A percentile compares a stretch with the other conserved stretches of the same genome.
These are phyloP conservation scores for Drosophila picticornis DNA, from an alignment of 2,888 invertebrate genomes.

Conservation along the genomic window DNA sequence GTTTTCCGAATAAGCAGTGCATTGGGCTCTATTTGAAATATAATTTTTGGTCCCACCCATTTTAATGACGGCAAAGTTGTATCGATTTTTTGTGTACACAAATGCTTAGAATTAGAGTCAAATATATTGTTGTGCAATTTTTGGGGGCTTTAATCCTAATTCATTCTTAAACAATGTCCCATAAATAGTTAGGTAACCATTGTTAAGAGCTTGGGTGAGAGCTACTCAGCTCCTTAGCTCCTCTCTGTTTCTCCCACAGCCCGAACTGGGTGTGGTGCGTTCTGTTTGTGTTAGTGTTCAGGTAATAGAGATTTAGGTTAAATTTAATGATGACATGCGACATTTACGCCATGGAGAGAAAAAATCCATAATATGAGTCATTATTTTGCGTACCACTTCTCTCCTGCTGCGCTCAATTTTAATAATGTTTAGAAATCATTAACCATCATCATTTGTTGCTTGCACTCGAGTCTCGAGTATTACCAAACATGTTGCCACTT, in stretches of 20 bases:
- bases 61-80: constrained; percentile 38
- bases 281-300: constrained; percentile 43
- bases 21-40: neutral
- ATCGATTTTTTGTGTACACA: constrained; percentile 70
- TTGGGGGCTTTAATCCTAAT: constrained; percentile 31
- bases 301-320: constrained; percentile 79
- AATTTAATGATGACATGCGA: constrained; percentile 80
- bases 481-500: constrained; percentile 55
- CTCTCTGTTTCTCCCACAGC: constrained; percentile 8
- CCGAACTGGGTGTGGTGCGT: constrained; percentile 71
- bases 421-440: constrained; percentile 8
- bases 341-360: constrained; percentile 55
- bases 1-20: neutral
- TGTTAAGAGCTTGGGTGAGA: constrained; percentile 13
- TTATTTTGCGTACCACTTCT: constrained; percentile 18
- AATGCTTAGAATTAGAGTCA: constrained; percentile 16
- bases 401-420: neutral
- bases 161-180: constrained; percentile 32
- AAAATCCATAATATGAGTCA: constrained; percentile 78
- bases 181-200: constrained; percentile 44
- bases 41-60: constrained; percentile 50
- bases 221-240: neutral
- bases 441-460: constrained; percentile 51
- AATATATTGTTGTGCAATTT: constrained; percentile 26
- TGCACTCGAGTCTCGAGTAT: constrained; percentile 52